These are phyloP conservation scores for Cheilosia impressa DNA, from an alignment of 2,888 invertebrate genomes.

Conservation along the genomic window DNA sequence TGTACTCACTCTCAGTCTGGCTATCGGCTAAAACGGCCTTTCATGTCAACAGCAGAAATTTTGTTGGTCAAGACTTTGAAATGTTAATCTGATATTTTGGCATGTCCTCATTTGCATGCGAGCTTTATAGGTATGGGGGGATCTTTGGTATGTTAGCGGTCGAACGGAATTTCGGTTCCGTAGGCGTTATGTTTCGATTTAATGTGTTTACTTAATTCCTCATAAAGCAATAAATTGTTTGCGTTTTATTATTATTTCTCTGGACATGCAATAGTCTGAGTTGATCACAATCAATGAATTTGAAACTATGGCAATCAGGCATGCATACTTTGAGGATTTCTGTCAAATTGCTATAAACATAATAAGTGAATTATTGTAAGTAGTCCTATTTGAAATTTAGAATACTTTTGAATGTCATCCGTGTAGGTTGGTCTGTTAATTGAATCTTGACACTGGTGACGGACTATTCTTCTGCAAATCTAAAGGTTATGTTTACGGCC, in stretches of 20 bases:
- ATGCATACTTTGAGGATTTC: not conserved
- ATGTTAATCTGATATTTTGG: slow-evolving; percentile 66
- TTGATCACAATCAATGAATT: slow-evolving; percentile 15
- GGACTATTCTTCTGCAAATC: no score
- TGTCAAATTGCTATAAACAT: no score
- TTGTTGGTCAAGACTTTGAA: slow-evolving; percentile 69
- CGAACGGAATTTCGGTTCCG: slow-evolving; percentile 36
- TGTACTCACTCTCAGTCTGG: slow-evolving; percentile 25
- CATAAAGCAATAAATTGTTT: slow-evolving; percentile 62
- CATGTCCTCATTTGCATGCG: slow-evolving; percentile 64
- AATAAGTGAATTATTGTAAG: no score
- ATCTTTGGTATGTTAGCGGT: slow-evolving; percentile 19
- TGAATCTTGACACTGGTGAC: no score
- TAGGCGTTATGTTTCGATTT: slow-evolving; percentile 59
- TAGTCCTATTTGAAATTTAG: no score
- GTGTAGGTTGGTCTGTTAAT: no score
- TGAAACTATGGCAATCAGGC: not conserved
- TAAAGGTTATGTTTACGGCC: no score
- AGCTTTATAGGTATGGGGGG: slow-evolving; percentile 9
- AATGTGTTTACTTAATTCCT: slow-evolving; percentile 67
- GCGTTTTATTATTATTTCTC: slow-evolving; percentile 58
- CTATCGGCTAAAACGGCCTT: slow-evolving; percentile 55
- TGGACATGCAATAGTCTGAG: slow-evolving; percentile 47
- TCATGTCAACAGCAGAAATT: slow-evolving; percentile 67
- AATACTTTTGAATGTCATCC: no score